A percentile compares a stretch with the other conserved stretches of the same genome.
Conservation (phyloP, 2,797 vertebrate species). For the Pelodytes ibericus region DNA sequence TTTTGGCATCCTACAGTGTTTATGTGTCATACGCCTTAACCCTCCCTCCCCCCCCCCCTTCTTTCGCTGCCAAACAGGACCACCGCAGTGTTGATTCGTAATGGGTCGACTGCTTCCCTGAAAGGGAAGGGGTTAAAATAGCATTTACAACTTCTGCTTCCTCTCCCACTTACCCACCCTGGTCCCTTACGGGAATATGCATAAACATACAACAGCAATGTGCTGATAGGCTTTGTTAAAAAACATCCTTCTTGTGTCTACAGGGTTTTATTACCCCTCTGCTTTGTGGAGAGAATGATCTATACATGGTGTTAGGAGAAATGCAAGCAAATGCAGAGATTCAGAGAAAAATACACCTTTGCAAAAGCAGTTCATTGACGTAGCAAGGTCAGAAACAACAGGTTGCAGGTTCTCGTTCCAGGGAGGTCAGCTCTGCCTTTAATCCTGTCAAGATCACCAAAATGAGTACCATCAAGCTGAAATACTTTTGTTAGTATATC, state of each 20-base stretch:
- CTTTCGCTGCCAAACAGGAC: constrained; percentile 13
- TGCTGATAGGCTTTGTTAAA: background rate
- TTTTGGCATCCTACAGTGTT: constrained; percentile 26
- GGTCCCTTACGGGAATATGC: background rate
- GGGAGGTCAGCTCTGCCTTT: too few species aligned
- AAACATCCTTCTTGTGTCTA: background rate
- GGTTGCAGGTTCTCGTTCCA: too few species aligned
- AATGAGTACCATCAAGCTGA: too few species aligned
- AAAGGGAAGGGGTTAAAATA: constrained; percentile 13
- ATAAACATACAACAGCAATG: background rate
- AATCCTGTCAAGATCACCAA: too few species aligned
- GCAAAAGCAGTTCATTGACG: too few species aligned
- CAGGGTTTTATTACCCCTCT: too few species aligned
- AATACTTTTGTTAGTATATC: too few species aligned
- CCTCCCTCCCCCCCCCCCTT: background rate
- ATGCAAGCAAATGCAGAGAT: too few species aligned
- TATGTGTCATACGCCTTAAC: constrained; percentile 12
- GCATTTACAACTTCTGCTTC: background rate
- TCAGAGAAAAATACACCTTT: too few species aligned
- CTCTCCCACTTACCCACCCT: background rate
- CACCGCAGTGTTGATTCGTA: constrained; percentile 16
- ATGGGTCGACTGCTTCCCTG: background rate
- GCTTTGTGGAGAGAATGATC: too few species aligned
- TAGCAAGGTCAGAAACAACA: too few species aligned
- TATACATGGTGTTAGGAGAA: too few species aligned